Conservation (phyloP, 1,140 invertebrate species). For the Zophobas atratus region DNA sequence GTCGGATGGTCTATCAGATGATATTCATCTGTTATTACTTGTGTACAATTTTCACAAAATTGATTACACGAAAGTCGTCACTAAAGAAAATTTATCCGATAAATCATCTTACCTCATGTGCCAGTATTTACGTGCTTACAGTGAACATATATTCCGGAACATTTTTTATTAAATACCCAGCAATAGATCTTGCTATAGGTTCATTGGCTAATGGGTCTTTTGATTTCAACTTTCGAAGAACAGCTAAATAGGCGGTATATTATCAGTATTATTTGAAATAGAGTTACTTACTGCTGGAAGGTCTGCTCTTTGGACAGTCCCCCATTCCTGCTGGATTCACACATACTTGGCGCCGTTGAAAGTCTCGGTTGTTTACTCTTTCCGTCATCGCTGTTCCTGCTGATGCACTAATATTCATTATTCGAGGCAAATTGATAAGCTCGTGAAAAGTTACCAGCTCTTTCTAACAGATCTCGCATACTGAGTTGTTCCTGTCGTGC, state of each 20-base stretch:
- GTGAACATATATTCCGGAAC: slow-evolving; percentile 37
- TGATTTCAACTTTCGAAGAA: background rate
- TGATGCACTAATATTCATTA: slow-evolving; percentile 56
- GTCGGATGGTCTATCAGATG: too few relatives aligned
- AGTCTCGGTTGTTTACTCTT: slow-evolving; percentile 54
- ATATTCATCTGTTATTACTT: too few relatives aligned
- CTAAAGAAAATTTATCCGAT: too few relatives aligned
- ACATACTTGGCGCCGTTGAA: slow-evolving; percentile 28
- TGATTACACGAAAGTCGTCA: too few relatives aligned
- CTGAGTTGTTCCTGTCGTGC: slow-evolving; percentile 36
- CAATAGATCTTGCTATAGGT: slow-evolving; percentile 65
- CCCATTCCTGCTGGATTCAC: slow-evolving; percentile 28
- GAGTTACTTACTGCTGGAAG: slow-evolving; percentile 2
- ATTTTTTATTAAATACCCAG: slow-evolving; percentile 57
- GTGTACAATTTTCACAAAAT: too few relatives aligned
- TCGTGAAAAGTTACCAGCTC: slow-evolving; percentile 52
- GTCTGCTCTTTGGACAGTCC: slow-evolving; percentile 15
- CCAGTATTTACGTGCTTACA: background rate
- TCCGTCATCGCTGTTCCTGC: slow-evolving; percentile 47
- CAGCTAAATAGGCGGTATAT: background rate
- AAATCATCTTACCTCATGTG: too few relatives aligned
- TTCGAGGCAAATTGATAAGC: slow-evolving; percentile 43
- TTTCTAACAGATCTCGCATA: slow-evolving; percentile 46
- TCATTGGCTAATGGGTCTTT: slow-evolving; percentile 53
- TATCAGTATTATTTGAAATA: background rate